Conservation (phyloP, 1,140 invertebrate genomes). For the Ceratitis capitata region DNA sequence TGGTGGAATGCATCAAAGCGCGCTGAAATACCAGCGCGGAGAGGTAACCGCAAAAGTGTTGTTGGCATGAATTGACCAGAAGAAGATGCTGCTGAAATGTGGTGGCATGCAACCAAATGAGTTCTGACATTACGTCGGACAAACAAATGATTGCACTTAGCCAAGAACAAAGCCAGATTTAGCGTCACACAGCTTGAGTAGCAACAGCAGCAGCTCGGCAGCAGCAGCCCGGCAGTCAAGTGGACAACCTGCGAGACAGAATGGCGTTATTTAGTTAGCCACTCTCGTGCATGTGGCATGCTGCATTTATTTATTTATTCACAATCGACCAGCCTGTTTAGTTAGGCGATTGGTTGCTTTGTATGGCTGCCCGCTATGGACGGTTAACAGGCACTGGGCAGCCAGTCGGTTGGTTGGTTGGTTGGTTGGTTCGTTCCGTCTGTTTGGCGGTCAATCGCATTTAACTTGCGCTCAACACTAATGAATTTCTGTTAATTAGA, state of each 20-base stretch:
- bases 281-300: neutral
- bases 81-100: conserved; percentile 24
- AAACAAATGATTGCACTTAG: conserved; percentile 41
- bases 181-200: neutral
- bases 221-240: neutral
- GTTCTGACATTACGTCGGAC: conserved; percentile 39
- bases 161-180: conserved; percentile 19
- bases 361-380: neutral
- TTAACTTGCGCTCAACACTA: conserved; percentile 39
- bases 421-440: neutral
- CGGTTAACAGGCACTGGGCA: neutral
- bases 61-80: neutral
- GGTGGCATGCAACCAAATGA: conserved; percentile 38
- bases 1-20: conserved; percentile 24
- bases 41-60: neutral
- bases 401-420: neutral
- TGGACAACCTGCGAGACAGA: conserved; percentile 33
- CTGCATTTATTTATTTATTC: neutral
- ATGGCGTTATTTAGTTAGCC: conserved; percentile 10
- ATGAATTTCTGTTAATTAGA: conserved; percentile 43
- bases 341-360: neutral
- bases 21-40: neutral
- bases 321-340: neutral
- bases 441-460: conserved; percentile 2
- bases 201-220: neutral